Percentiles rank a stretch among this genome's conserved stretches.
These are phyloP conservation scores for Tichodroma muraria DNA, from an alignment of 2,113 vertebrate species.

Conservation along the genomic window DNA sequence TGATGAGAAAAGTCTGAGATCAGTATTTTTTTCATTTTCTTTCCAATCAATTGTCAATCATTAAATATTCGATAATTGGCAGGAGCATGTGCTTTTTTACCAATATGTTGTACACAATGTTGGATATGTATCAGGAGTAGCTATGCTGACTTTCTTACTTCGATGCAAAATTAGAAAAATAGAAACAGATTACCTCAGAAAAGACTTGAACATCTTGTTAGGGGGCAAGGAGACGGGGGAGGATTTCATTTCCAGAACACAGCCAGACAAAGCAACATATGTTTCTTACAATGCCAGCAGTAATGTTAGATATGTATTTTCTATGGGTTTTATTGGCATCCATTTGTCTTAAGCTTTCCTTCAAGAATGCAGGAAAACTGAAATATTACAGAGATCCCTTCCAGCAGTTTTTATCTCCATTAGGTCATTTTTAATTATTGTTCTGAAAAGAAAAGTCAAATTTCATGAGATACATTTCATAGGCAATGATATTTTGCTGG, in stretches of 20 bases:
- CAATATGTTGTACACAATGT: not conserved
- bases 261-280: not conserved
- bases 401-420: not conserved
- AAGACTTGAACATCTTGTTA: not conserved
- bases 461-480: not conserved
- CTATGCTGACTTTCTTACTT: not conserved
- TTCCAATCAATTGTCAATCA: not conserved
- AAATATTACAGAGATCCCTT: not conserved
- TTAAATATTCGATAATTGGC: not conserved
- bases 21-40: not conserved
- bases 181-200: not conserved
- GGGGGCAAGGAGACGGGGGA: accelerated
- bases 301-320: not conserved
- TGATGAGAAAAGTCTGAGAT: not conserved
- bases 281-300: not conserved
- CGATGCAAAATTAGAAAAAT: not conserved
- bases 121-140: not conserved
- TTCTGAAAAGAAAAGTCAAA: not conserved
- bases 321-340: not conserved
- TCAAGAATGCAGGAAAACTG: not conserved
- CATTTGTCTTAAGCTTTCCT: not conserved
- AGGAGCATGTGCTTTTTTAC: not conserved
- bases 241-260: not conserved
- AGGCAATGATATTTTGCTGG: not conserved
- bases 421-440: not conserved